Percentiles rank a stretch among this genome's conserved stretches.
phyloP scores from a whole-genome alignment of 2,113 vertebrate genomes.

The Pristiophorus japonicus region DNA sequence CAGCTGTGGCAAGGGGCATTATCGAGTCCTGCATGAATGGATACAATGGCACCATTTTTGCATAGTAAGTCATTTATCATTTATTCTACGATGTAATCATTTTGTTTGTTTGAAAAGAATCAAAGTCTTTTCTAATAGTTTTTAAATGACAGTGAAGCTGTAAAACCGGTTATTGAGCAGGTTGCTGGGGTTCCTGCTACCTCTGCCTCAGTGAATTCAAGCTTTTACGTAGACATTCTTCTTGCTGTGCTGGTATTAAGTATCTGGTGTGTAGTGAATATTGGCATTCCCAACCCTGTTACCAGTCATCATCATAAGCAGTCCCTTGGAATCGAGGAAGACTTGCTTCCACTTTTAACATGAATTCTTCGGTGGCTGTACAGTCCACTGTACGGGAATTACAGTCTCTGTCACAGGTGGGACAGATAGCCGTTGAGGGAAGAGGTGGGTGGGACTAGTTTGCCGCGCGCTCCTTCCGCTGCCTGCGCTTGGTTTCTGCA shows the following conservation, averaged over 20 bases:
- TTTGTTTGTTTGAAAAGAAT: background rate
- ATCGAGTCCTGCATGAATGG: conserved; percentile 93
- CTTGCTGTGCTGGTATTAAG: background rate
- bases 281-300: background rate
- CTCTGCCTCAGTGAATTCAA: background rate
- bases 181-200: background rate
- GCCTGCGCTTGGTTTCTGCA: too few relatives aligned
- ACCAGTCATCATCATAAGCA: too few relatives aligned
- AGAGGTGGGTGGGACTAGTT: too few relatives aligned
- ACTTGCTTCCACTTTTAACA: too few relatives aligned
- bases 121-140: background rate
- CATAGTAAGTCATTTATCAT: conserved; percentile 74
- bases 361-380: too few relatives aligned
- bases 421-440: too few relatives aligned
- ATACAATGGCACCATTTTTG: conserved; percentile 96
- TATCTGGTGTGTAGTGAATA: background rate
- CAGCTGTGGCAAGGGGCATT: conserved; percentile 80
- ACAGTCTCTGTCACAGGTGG: too few relatives aligned
- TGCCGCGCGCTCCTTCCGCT: too few relatives aligned
- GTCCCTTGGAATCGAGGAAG: too few relatives aligned
- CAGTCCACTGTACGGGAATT: too few relatives aligned
- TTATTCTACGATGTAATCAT: background rate
- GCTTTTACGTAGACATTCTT: too few relatives aligned
- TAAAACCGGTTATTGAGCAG: background rate
- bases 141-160: background rate